Percentiles rank a stretch among this genome's conserved stretches.
These are phyloP conservation scores for Stomatorhinus ivindoensis DNA, from an alignment of 2,113 vertebrate species.

Conservation along the genomic window DNA sequence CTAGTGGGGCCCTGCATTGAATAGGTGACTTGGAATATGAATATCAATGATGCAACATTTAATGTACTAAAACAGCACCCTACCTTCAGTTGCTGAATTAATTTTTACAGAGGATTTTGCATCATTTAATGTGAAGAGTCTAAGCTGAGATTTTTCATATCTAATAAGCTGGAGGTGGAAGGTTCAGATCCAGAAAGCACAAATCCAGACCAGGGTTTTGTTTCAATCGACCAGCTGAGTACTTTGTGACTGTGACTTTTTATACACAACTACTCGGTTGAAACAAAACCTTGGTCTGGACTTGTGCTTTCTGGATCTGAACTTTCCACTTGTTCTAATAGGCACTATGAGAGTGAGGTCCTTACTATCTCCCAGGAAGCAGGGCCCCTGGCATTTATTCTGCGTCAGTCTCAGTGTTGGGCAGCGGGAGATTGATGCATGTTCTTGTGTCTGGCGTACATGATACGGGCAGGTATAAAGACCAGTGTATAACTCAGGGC, in stretches of 20 bases:
- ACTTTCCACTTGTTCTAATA: neutral
- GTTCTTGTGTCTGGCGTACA: neutral
- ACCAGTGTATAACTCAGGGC: neutral
- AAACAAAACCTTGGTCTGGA: too few relatives aligned
- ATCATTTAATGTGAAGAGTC: neutral
- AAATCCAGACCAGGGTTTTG: too few relatives aligned
- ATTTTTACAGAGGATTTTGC: neutral
- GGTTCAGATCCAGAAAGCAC: too few relatives aligned
- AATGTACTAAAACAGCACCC: neutral
- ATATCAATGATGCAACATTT: neutral
- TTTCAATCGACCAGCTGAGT: too few relatives aligned
- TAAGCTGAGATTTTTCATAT: neutral
- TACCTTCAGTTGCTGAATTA: neutral
- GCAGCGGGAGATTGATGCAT: neutral
- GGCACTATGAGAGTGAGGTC: neutral
- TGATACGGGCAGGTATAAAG: neutral
- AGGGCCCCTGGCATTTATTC: neutral
- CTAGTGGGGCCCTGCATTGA: neutral
- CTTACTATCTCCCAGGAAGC: neutral
- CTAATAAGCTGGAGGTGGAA: neutral
- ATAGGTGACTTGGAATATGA: neutral
- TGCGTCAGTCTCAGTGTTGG: neutral
- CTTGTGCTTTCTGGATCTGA: too few relatives aligned
- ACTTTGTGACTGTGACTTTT: too few relatives aligned
- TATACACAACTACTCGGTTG: too few relatives aligned